These are phyloP conservation scores for Amphipoea oculea DNA, from an alignment of 2,888 invertebrate genomes.

Conservation along the genomic window DNA sequence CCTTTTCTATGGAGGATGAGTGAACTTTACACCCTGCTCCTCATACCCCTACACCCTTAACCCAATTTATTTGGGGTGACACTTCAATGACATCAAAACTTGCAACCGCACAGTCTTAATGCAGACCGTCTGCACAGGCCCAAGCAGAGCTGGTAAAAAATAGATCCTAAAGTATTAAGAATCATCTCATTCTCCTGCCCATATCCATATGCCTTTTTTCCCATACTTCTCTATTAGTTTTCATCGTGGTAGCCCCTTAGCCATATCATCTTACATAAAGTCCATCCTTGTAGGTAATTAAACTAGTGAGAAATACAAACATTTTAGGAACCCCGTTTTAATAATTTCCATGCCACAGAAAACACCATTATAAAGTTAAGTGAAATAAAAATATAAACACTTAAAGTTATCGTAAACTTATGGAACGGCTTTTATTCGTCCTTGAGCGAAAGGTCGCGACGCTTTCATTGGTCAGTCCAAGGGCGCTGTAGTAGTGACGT, in stretches of 20 bases:
- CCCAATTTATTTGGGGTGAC: background rate
- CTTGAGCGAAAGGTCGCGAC: constrained; percentile 57
- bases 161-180: background rate
- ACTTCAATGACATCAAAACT: background rate
- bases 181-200: background rate
- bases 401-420: constrained; percentile 49
- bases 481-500: constrained; percentile 47
- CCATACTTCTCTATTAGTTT: background rate
- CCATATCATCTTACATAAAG: background rate
- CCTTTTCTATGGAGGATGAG: no score
- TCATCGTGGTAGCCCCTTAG: background rate
- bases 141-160: background rate
- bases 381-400: constrained; percentile 43
- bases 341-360: background rate
- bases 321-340: no score
- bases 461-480: constrained; percentile 63
- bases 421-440: constrained; percentile 47
- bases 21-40: background rate
- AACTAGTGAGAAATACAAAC: background rate
- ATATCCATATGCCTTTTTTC: background rate
- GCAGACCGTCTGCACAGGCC: background rate
- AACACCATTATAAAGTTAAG: background rate
- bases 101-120: background rate
- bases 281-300: background rate
- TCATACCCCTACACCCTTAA: no score